These are phyloP conservation scores for Sesamia nonagrioides DNA, from an alignment of 1,140 invertebrate genomes.

Conservation along the genomic window DNA sequence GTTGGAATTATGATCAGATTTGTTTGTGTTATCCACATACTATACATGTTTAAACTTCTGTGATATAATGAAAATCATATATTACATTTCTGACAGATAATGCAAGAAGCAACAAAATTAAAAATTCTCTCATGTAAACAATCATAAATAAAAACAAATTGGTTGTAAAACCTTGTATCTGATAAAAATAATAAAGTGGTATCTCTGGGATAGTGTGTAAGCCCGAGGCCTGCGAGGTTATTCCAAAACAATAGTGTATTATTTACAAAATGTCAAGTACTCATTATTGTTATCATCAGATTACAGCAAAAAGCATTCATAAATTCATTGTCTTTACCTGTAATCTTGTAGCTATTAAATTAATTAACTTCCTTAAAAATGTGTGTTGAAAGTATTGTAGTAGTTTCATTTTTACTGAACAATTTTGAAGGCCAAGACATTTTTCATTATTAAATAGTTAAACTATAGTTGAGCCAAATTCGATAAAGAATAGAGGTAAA, in stretches of 20 bases:
- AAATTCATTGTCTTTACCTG: background rate
- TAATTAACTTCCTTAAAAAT: background rate
- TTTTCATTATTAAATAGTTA: background rate
- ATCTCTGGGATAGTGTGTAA: background rate
- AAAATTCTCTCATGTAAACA: background rate
- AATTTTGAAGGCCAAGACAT: background rate
- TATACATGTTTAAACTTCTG: background rate
- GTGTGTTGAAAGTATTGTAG: background rate
- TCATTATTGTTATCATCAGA: conserved; percentile 30
- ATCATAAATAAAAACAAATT: background rate
- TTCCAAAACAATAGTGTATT: background rate
- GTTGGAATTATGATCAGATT: conserved; percentile 25
- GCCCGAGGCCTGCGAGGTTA: background rate
- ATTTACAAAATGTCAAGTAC: background rate
- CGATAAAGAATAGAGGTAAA: no score
- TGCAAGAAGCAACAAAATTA: background rate
- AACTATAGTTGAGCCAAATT: no score
- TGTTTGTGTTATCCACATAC: background rate
- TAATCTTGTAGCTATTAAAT: background rate
- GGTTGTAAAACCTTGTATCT: conserved; percentile 1
- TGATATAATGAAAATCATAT: no score
- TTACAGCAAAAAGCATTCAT: background rate
- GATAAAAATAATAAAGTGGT: background rate
- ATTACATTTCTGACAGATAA: background rate
- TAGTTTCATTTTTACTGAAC: background rate